phyloP scores from a whole-genome alignment of 2,888 invertebrate genomes.

The Andrena chrysosceles region DNA sequence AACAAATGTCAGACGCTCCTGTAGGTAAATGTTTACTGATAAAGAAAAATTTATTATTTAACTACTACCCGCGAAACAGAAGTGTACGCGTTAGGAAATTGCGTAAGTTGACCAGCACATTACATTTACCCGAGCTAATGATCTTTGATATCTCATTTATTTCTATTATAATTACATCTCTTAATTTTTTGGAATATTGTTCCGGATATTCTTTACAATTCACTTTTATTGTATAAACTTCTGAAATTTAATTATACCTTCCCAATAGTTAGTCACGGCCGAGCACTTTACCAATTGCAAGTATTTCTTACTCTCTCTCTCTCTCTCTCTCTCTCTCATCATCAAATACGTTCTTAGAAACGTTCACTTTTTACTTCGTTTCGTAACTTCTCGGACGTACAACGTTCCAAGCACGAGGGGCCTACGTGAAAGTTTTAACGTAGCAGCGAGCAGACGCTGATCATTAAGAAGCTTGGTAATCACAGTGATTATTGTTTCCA shows the following conservation, averaged over 20 bases:
- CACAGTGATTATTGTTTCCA: conserved; percentile 37
- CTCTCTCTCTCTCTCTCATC: not conserved
- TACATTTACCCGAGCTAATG: too few relatives aligned
- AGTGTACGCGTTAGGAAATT: too few relatives aligned
- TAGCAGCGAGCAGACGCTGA: conserved; percentile 27
- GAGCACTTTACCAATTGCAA: not conserved
- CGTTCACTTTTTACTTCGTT: not conserved
- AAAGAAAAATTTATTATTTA: conserved; percentile 13
- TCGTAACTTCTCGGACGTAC: not conserved
- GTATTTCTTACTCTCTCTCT: not conserved
- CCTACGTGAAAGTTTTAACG: conserved; percentile 52
- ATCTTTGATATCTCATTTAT: not conserved
- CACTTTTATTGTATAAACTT: not conserved
- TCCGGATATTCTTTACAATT: not conserved
- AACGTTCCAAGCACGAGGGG: not conserved
- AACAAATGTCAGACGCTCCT: not conserved
- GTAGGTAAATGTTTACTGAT: conserved; percentile 1
- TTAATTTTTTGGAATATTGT: not conserved
- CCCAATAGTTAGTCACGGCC: not conserved
- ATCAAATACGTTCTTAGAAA: not conserved
- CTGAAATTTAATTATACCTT: not conserved
- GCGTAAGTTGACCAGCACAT: too few relatives aligned
- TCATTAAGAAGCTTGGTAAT: conserved; percentile 43
- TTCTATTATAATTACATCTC: not conserved
- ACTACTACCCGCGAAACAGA: too few relatives aligned